Evolutionary conservation across 2,113 vertebrate genomes (phyloP), one percentile per base, ranked within the genome.

Genomic region (Trematomus loennbergii): DNA sequence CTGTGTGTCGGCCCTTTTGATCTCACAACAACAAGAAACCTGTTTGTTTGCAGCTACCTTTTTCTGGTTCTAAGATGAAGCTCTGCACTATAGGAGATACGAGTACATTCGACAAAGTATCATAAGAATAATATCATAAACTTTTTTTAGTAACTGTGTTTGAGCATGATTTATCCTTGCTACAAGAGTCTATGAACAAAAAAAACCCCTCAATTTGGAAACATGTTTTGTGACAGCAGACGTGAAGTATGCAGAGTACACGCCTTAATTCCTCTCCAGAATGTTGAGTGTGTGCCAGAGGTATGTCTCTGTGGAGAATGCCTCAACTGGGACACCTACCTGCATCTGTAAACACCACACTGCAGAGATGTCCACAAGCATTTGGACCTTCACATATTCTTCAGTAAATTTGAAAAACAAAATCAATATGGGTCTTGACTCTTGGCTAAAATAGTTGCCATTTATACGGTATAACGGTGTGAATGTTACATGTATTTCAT

Each of bases 281-380:
- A 77, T 88, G 72, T 18, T 55, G 13, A 52, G 1, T 15, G 12
- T 69, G 62, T 69, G 63, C 62, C 75, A 76, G 15, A 13, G 68
- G 8, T 53, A 18, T 8, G 15, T 10, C 52, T 70, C 33, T 0
- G 13, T 49, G 25, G 43, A 63, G 20, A 36, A 68, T 22, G 7
- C 48, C 55, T 77, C 54, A 53, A n/a, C 53, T 18, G 33, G 43
- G 57, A 53, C 18, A 13, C 55, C 62, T 57, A 2, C n/a, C 36
- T 70, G n/a, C 55, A 45, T 17, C 18, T 62, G 12, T 63, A 17
- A 9, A 55, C 6, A 16, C 49, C 40, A 8, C 20, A n/a, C 8
- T 15, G 22, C 60, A 49, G 55, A 22, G 54, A 46, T 61, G 33
- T 76, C 29, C 9, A 62, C 18, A 60, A 16, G 43, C 11, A 22